phyloP scores from a whole-genome alignment of 2,113 vertebrate genomes.

The Hypanus sabinus region DNA sequence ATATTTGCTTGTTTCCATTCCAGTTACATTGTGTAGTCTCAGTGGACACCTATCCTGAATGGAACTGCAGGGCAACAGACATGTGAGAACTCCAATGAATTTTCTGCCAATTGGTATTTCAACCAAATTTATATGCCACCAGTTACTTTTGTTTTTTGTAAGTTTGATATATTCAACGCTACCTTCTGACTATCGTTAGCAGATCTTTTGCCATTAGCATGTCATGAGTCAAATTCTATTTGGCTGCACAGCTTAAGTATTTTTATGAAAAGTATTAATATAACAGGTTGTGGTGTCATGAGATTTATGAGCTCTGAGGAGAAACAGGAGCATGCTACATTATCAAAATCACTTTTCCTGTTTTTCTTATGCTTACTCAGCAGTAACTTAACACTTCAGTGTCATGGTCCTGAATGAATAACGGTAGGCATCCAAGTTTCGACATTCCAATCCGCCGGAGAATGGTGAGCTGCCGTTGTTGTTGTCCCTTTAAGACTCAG shows the following conservation, averaged over 20 bases:
- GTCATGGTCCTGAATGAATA: no score
- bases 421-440: no score
- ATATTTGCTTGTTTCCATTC: no score
- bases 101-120: background rate
- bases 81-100: background rate
- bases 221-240: background rate
- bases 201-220: background rate
- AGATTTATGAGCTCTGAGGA: background rate
- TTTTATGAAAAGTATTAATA: background rate
- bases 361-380: background rate
- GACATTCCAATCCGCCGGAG: no score
- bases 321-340: background rate
- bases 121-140: background rate
- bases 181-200: background rate
- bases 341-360: background rate
- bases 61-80: background rate
- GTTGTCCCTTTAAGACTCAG: no score
- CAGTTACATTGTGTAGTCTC: background rate
- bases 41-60: background rate
- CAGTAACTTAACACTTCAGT: background rate
- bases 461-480: no score
- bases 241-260: background rate
- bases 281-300: background rate
- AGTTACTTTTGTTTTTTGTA: background rate
- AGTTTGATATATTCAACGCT: background rate